Base-by-base conservation (phyloP, 2,888 invertebrate species). In the Heterodera filipjevi region DNA sequence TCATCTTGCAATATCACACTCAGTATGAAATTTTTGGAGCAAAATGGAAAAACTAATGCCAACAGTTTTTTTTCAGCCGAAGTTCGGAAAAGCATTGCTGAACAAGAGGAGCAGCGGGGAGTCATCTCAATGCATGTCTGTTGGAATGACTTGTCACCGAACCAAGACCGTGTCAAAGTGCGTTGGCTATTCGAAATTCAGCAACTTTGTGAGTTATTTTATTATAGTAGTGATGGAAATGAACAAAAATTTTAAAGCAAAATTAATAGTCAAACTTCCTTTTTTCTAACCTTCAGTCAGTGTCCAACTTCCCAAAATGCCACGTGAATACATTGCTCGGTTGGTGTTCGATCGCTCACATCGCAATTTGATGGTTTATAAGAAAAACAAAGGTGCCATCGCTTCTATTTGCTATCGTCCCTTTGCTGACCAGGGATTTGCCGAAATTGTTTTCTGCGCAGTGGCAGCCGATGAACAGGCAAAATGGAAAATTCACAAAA, bases 401-500 rank as follows among this genome's bases (percentile, higher is more conserved):
- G 99, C 98, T 1, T 98, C 98, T 0, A 97, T 99, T 85, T 98
- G 97, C 89, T 99, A 98, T 89, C 92, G 98, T 49, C 95, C 95
- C 87, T 99, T 98, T 90, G 93, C 94, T 22, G 93, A 94, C 2
- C 85, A 86, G 91, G 96, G 97, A 3, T 99, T 99, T 91, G 95
- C 96, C 1, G 98, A 99, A 91, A 97, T 99, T 86, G 99, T 99
- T 0, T 99, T 99, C 90, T 96, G 97, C 90, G 98, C 96, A 8
- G 95, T 99, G 71, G 95, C 95, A 0, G 95, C 95, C 64, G 95
- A 95, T 89, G 95, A 97, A 90, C 98, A 99, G 90, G 95, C 95
- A 33, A 19, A 64, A 16, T n/a, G n/a, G n/a, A n/a, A n/a, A n/a
- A n/a, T n/a, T n/a, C n/a, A n/a, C n/a, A n/a, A n/a, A n/a, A n/a